Evolutionary conservation across 2,888 invertebrate species (phyloP), one percentile per base, ranked within the genome.

Genomic region (Cheilosia variabilis): DNA sequence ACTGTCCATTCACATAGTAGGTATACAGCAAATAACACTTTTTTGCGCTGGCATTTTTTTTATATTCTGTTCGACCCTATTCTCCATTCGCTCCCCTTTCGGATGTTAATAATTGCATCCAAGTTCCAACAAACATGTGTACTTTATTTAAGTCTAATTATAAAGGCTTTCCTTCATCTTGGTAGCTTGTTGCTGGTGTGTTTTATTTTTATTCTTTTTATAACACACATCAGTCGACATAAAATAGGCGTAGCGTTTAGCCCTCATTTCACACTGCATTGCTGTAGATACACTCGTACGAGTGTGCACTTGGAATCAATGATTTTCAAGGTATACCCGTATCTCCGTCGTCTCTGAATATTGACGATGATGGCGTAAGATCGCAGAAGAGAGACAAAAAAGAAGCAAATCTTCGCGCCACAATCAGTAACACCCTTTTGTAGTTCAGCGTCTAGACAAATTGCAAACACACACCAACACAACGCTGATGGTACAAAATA

Each of bases 351-450:
- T 62, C 69, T 19, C 27, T 66, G 68, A 68, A 73, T 62, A 68
- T 41, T 60, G 57, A 52, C 66, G 72, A 75, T 50, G 82, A 60
- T 72, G 80, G 71, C 69, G 34, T 19, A 69, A 52, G 45, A 9
- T 52, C 4, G 43, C 58, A 55, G 43, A 58, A 57, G 31, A 41
- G 63, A 37, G 63, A 55, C 31, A 58, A 47, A 24, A 10, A 57
- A 24, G 43, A 65, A 68, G 58, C 80, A 66, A 76, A 86, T 86
- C 86, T 86, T 81, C 72, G 68, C 76, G 63, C 71, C 71, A 68
- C 80, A 80, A 86, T 86, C 86, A 81, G 86, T 81, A 86, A 86
- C 86, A 81, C 86, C 86, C 86, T 86, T 86, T 86, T 86, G 80
- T 86, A 86, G 86, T 81, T 73, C 72, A 81, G 62, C 15, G 86